Evolutionary conservation across 2,888 invertebrate species (phyloP), one percentile per base, ranked within the genome.

Genomic region (Acanthoscelides obtectus): DNA sequence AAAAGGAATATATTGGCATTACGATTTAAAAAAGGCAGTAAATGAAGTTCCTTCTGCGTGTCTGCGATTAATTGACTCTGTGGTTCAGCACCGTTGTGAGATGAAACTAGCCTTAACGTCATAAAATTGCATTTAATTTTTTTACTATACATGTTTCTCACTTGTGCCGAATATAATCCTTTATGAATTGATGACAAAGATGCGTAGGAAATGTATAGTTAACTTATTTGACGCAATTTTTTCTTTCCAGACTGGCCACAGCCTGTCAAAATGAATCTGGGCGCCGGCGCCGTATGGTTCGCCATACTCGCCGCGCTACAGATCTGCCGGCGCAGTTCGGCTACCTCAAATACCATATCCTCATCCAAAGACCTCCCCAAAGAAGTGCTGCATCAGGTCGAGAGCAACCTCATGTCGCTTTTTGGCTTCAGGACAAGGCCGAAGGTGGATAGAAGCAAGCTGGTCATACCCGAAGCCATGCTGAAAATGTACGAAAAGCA

Each of bases 381-480:
- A 75, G 79, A 81, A 72, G 80, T 85, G 71, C 81, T 88, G 69
- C 85, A 85, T 72, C 86, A 87, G 73, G 86, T 90, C 70, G 91
- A 91, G 83, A 84, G 87, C 70, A 88, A 86, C 77, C 85, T 92
- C 22, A 86, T 94, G 83, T 87, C 90, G 81, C 83, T 90, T 85
- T 87, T 91, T 79, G 91, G 91, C 66, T 86, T 91, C 78, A 84
- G 85, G 74, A 85, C 84, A 74, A 85, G 89, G 85, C 93, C 88
- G 75, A 81, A 78, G 72, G 73, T 86, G 76, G 85, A 86, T 77
- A 84, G 85, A 73, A 83, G 74, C 22, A 86, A 89, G 79, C 86
- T 88, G 72, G 86, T 87, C 70, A 89, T 97, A 83, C 96, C 96
- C 74, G 91, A 92, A 81, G 93, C 93, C 79, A 90, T 97, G 90